Evolutionary conservation across 92 coral and sea anemone species (phyloP).

Genomic region (Paragorgia papillata): DNA sequence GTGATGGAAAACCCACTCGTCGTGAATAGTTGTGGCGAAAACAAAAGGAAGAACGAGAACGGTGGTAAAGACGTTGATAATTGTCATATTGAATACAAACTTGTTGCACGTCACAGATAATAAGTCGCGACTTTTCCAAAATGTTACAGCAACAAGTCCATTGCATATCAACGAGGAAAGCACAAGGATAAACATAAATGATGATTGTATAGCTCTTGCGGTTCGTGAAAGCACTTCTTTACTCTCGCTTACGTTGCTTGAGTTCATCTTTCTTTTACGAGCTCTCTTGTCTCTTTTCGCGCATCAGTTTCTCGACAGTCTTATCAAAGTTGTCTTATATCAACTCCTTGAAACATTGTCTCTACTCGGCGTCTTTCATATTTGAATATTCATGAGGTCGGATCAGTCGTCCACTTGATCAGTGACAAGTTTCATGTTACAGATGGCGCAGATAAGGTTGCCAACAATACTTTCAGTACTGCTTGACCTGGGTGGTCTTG

Average conservation of each 20-base stretch:
- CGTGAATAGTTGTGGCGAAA: slow-evolving; percentile 65
- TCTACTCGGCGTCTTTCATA: background rate
- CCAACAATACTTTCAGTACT: background rate
- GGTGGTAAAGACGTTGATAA: slow-evolving; percentile 70
- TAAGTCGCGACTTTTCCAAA: slow-evolving; percentile 68
- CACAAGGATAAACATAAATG: slow-evolving; percentile 65
- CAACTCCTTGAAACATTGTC: background rate
- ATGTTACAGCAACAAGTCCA: slow-evolving; percentile 72
- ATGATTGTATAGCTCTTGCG: slow-evolving; percentile 58
- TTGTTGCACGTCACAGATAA: slow-evolving; percentile 76
- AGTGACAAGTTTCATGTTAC: background rate
- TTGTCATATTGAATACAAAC: slow-evolving; percentile 79
- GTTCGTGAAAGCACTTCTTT: slow-evolving; percentile 4
- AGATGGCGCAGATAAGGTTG: background rate
- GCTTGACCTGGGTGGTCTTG: background rate
- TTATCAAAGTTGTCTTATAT: background rate
- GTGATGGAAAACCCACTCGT: slow-evolving; percentile 77
- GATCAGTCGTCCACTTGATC: background rate
- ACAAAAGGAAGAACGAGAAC: slow-evolving; percentile 80
- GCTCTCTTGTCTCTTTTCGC: background rate
- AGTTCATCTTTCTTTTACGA: slow-evolving; percentile 18
- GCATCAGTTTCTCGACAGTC: background rate
- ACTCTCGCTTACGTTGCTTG: slow-evolving; percentile 13
- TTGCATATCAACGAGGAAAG: slow-evolving; percentile 74
- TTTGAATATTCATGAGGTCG: background rate